Evolutionary conservation across 1,140 invertebrate species (phyloP).

Genomic region (Drosophila yakuba): DNA sequence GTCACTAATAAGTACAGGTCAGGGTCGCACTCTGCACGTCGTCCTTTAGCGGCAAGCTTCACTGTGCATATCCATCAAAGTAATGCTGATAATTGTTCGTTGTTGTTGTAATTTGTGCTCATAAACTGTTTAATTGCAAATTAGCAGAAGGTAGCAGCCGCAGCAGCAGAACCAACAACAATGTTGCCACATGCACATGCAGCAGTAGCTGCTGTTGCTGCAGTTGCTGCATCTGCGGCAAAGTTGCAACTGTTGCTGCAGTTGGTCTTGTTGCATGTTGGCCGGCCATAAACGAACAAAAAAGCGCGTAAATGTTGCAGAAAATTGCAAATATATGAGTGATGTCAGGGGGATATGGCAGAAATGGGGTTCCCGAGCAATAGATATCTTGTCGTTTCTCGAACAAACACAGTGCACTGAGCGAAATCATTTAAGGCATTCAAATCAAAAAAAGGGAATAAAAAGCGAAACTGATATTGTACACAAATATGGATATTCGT

Average conservation of each 20-base stretch:
- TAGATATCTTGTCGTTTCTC: neutral
- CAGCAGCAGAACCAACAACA: conserved; percentile 24
- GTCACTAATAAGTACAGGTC: neutral
- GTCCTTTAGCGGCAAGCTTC: conserved; percentile 9
- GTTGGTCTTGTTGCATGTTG: conserved; percentile 68
- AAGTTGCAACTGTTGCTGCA: conserved; percentile 6
- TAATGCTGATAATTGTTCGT: conserved; percentile 46
- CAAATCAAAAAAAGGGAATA: no score
- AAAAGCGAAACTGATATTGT: no score
- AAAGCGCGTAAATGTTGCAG: conserved; percentile 63
- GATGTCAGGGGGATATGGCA: conserved; percentile 17
- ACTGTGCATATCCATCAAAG: conserved; percentile 31
- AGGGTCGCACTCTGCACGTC: no score
- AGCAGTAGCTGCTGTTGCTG: conserved; percentile 1
- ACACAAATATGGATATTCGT: no score
- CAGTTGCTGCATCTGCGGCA: neutral
- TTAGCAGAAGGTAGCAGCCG: conserved; percentile 62
- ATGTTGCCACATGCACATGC: conserved; percentile 40
- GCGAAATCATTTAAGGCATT: neutral
- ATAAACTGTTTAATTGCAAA: conserved; percentile 83
- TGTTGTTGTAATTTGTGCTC: conserved; percentile 75
- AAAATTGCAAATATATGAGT: conserved; percentile 53
- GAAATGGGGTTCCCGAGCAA: neutral
- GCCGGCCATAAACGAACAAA: conserved; percentile 43
- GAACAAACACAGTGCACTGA: neutral